Evolutionary conservation across 2,113 vertebrate species (phyloP).

Genomic region (Chloropsis cyanopogon): DNA sequence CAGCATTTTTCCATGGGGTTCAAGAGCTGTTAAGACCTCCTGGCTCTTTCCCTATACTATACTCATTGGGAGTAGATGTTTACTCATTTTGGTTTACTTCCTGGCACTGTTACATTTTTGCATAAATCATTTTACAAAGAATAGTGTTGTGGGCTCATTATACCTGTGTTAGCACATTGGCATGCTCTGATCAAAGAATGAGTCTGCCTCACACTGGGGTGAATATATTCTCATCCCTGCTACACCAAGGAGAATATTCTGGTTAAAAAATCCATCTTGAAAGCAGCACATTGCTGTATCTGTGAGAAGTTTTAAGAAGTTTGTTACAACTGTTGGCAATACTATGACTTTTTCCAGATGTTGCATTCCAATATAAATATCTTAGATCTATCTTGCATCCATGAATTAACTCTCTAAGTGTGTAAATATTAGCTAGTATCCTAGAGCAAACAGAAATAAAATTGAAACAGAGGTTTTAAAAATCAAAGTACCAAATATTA

Average conservation of each 20-base stretch:
- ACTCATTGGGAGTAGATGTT: neutral
- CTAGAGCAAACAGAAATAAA: neutral
- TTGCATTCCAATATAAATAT: neutral
- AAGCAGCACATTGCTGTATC: neutral
- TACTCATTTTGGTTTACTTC: neutral
- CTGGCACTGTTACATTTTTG: neutral
- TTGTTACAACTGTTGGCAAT: neutral
- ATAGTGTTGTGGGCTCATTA: accelerated
- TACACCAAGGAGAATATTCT: neutral
- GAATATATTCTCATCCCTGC: neutral
- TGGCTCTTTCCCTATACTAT: neutral
- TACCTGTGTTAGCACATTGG: neutral
- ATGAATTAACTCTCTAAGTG: neutral
- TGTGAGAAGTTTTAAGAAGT: neutral
- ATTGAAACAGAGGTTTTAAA: neutral
- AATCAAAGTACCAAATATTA: neutral
- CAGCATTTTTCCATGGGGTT: neutral
- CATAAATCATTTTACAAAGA: neutral
- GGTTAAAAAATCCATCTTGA: neutral
- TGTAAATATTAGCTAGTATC: neutral
- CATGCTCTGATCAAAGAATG: neutral
- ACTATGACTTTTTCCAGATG: neutral
- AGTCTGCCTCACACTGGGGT: neutral
- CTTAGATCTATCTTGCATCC: neutral
- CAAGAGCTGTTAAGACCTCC: neutral